Evolutionary conservation across 2,797 vertebrate genomes (phyloP).

Genomic region (Ambastaia sidthimunki): DNA sequence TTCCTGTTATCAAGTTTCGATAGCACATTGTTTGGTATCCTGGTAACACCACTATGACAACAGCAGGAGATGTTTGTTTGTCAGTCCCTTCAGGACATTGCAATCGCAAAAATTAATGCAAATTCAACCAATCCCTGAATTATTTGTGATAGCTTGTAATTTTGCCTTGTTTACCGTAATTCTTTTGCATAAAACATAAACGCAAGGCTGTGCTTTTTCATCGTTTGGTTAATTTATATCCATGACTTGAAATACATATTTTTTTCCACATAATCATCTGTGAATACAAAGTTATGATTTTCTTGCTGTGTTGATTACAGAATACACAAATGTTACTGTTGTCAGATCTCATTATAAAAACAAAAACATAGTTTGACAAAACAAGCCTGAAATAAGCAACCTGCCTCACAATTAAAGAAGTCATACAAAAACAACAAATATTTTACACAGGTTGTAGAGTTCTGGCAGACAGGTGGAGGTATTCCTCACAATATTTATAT

Average conservation of each 20-base stretch:
- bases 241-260: not conserved
- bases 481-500: not conserved
- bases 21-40: conserved; percentile 71
- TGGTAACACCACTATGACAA: conserved; percentile 67
- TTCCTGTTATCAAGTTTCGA: conserved; percentile 74
- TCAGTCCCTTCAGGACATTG: not conserved
- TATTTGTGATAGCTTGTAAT: conserved; percentile 28
- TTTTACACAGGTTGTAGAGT: not conserved
- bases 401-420: not conserved
- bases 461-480: not conserved
- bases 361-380: not conserved
- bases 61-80: conserved; percentile 33
- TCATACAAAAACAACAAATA: not conserved
- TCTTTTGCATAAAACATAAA: not conserved
- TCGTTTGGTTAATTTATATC: not conserved
- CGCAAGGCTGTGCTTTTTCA: not conserved
- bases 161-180: conserved; percentile 49
- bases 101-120: conserved; percentile 50
- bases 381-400: not conserved
- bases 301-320: not conserved
- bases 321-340: not conserved
- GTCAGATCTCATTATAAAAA: not conserved
- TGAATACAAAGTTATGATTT: not conserved
- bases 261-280: not conserved
- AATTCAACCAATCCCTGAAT: not conserved